A percentile compares a stretch with the other conserved stretches of the same genome.
Conservation (phyloP, 2,113 vertebrate genomes). For the mouse (Mus musculus) region GRCm39 chr15:31086501-31087000, state of each 20-base stretch:
- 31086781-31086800: background rate
- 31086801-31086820: background rate
- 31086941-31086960: background rate
- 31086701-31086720: background rate
- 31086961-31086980: background rate
- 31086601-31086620: background rate
- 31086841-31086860: background rate
- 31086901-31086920: slow-evolving; percentile 19
- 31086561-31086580: background rate
- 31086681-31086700: background rate
- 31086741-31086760: background rate
- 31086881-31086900: background rate
- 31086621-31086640: background rate
- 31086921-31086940: background rate
- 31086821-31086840: background rate
- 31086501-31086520: background rate
- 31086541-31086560: background rate
- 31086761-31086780: slow-evolving; percentile 10
- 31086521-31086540: background rate
- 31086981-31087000: background rate
- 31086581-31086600: accelerated
- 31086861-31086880: background rate
- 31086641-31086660: background rate
- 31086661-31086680: background rate
- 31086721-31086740: background rate